These are phyloP conservation scores for Meghimatium bilineatum DNA, from an alignment of 2,888 invertebrate genomes.

Conservation along the genomic window DNA sequence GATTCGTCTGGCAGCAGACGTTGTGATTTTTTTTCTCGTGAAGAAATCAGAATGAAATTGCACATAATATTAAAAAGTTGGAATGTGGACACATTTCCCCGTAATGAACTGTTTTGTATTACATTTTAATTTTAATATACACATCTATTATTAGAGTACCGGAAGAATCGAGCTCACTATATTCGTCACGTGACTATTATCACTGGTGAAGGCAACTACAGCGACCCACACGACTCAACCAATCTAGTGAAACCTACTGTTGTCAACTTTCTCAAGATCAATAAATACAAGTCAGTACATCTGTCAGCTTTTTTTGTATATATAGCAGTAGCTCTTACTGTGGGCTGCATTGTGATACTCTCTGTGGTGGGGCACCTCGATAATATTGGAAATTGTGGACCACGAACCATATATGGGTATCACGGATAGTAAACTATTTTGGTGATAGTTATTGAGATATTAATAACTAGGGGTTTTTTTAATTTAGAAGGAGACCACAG, in stretches of 20 bases:
- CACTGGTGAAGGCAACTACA: conserved; percentile 36
- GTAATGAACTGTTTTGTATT: too few relatives aligned
- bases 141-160: conserved; percentile 10
- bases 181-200: conserved; percentile 47
- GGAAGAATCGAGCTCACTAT: conserved; percentile 31
- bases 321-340: not conserved
- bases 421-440: too few relatives aligned
- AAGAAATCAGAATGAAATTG: too few relatives aligned
- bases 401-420: too few relatives aligned
- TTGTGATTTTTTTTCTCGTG: too few relatives aligned
- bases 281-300: conserved; percentile 42
- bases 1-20: too few relatives aligned
- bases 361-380: not conserved
- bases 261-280: conserved; percentile 47
- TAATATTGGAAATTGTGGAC: not conserved
- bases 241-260: conserved; percentile 44
- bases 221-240: conserved; percentile 15
- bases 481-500: too few relatives aligned
- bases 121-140: not conserved
- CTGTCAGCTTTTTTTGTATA: not conserved
- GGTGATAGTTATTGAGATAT: too few relatives aligned
- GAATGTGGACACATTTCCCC: too few relatives aligned
- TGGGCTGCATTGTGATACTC: not conserved
- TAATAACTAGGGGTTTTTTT: too few relatives aligned
- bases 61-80: too few relatives aligned